Evolutionary conservation across 1,140 invertebrate species (phyloP).

Genomic region (Drosophila paulistorum): DNA sequence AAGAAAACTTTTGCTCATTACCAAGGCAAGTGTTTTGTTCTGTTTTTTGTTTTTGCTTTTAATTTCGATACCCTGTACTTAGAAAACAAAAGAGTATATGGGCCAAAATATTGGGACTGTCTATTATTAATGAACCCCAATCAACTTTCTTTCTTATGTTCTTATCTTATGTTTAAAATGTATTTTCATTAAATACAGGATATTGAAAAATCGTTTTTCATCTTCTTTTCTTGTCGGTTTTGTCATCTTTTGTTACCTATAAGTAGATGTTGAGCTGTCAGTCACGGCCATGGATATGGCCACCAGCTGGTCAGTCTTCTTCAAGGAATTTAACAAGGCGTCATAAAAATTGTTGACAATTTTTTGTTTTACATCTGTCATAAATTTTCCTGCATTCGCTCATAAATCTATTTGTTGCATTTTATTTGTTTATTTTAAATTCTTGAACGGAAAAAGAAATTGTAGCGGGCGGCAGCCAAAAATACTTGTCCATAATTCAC

Average conservation of each 20-base stretch:
- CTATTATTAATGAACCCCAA: too few species aligned
- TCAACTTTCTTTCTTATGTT: too few species aligned
- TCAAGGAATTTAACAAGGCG: conserved; percentile 35
- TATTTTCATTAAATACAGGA: neutral
- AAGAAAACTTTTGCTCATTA: conserved; percentile 67
- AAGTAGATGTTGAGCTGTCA: conserved; percentile 36
- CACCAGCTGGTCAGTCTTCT: conserved; percentile 44
- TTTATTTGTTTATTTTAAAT: conserved; percentile 80
- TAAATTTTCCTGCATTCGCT: conserved; percentile 63
- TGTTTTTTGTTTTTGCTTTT: conserved; percentile 20
- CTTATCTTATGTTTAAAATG: too few species aligned
- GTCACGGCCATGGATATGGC: conserved; percentile 60
- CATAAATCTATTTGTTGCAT: conserved; percentile 78
- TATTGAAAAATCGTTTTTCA: conserved; percentile 2
- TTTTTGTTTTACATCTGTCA: conserved; percentile 72
- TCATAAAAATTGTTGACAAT: conserved; percentile 56
- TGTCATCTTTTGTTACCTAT: conserved; percentile 2
- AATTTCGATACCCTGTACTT: neutral
- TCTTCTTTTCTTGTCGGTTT: conserved; percentile 2
- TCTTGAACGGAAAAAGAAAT: conserved; percentile 37
- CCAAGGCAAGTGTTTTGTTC: conserved; percentile 62
- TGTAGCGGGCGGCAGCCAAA: conserved; percentile 25
- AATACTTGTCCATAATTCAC: conserved; percentile 55
- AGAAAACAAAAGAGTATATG: neutral
- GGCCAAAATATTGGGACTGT: too few species aligned